Evolutionary conservation across 2,113 vertebrate genomes (phyloP).

Genomic region (Phainopepla nitens): DNA sequence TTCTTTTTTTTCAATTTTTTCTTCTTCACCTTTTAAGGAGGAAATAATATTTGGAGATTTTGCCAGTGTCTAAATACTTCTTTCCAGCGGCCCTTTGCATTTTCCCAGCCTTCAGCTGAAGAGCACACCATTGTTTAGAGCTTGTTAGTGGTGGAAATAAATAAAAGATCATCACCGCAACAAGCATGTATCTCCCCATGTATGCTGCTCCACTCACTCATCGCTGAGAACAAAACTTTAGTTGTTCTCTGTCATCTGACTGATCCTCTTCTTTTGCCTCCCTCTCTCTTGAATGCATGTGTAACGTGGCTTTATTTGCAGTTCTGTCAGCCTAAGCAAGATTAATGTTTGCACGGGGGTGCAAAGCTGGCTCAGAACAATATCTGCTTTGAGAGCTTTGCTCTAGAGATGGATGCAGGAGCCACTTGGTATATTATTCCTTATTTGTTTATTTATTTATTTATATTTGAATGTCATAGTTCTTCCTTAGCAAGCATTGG

Average conservation of each 20-base stretch:
- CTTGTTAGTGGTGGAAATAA: not conserved
- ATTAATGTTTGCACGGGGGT: constrained; percentile 1
- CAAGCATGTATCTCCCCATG: not conserved
- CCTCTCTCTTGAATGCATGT: not conserved
- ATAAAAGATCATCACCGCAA: not conserved
- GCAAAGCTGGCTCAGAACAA: not conserved
- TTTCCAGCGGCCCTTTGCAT: not conserved
- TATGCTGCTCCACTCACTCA: not conserved
- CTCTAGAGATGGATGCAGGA: not conserved
- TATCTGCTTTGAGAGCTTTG: not conserved
- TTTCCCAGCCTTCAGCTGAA: not conserved
- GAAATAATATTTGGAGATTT: not conserved
- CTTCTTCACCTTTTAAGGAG: not conserved
- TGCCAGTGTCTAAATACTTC: not conserved
- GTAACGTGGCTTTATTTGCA: constrained; percentile 2
- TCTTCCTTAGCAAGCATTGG: constrained; percentile 54
- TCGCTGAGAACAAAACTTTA: not conserved
- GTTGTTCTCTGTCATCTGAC: constrained; percentile 21
- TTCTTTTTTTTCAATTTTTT: not conserved
- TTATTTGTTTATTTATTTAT: not conserved
- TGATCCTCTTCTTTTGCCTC: not conserved
- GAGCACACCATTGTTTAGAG: not conserved
- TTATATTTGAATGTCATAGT: constrained; percentile 47
- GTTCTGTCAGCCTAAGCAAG: not conserved
- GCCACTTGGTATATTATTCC: not conserved